A percentile compares a stretch with the other conserved stretches of the same genome.
Evolutionary conservation across 30 jellyfish, hydroid and myxozoan species (phyloP).

Genomic region (Hydractinia symbiolongicarpus): DNA sequence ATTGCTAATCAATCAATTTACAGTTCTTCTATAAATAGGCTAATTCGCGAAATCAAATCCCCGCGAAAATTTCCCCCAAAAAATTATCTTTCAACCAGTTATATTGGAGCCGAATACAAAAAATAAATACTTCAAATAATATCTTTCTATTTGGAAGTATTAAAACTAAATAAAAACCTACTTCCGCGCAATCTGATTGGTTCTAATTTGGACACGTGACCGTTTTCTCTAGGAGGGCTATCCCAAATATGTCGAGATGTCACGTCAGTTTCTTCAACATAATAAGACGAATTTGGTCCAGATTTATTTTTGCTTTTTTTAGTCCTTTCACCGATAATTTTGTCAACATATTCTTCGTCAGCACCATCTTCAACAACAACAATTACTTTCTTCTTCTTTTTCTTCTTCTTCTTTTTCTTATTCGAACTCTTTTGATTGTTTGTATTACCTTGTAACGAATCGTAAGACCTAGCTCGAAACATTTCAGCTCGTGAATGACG

Average conservation of each 20-base stretch:
- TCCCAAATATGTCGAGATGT: slow-evolving; percentile 25
- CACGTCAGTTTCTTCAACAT: slow-evolving; percentile 35
- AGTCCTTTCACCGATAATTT: slow-evolving; percentile 36
- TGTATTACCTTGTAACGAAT: slow-evolving; percentile 7
- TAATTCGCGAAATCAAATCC: too few relatives aligned
- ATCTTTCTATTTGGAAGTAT: too few relatives aligned
- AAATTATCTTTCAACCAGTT: too few relatives aligned
- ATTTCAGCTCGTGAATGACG: slow-evolving; percentile 28
- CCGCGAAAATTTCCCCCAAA: too few relatives aligned
- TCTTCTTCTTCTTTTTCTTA: slow-evolving; percentile 29
- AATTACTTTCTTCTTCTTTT: not conserved
- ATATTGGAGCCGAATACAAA: too few relatives aligned
- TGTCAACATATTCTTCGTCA: slow-evolving; percentile 4
- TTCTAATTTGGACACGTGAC: slow-evolving; percentile 44
- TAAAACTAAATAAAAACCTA: not conserved
- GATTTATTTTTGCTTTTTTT: slow-evolving; percentile 52
- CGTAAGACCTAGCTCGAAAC: slow-evolving; percentile 31
- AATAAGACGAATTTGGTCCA: slow-evolving; percentile 38
- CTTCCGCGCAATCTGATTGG: slow-evolving; percentile 37
- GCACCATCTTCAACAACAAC: slow-evolving; percentile 29
- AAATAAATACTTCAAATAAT: too few relatives aligned
- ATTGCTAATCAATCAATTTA: too few relatives aligned
- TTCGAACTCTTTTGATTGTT: not conserved
- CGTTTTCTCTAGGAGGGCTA: slow-evolving; percentile 32
- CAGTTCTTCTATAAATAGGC: too few relatives aligned